These are phyloP conservation scores for Neolamprologus modestus DNA, from an alignment of 2,113 vertebrate species.

Conservation along the genomic window DNA sequence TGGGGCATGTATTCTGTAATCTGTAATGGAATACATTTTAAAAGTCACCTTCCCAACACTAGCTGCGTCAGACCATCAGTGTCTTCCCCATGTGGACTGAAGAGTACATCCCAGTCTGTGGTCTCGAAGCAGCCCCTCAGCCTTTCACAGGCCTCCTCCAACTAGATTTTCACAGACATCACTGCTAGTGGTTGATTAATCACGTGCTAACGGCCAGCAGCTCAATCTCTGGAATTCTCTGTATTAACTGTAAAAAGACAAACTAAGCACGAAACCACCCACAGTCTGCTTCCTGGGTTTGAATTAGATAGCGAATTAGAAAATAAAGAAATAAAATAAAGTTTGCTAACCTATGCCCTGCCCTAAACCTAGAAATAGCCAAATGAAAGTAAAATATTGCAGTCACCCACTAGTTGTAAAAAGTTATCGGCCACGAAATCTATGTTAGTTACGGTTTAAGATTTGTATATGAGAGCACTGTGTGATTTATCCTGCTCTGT, in stretches of 20 bases:
- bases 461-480: neutral
- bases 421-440: fast-evolving
- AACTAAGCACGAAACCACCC: neutral
- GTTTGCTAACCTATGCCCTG: neutral
- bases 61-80: neutral
- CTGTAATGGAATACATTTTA: too few relatives aligned
- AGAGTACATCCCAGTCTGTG: neutral
- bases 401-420: neutral
- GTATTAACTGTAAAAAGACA: neutral
- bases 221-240: neutral
- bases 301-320: neutral
- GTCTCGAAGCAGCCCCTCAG: neutral
- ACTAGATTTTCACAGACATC: neutral
- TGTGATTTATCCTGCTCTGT: neutral
- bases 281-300: neutral
- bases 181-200: neutral
- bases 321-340: neutral
- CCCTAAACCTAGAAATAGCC: neutral
- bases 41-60: too few relatives aligned
- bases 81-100: neutral
- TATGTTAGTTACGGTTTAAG: neutral
- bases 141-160: neutral
- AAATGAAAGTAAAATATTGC: neutral
- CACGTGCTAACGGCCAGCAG: neutral
- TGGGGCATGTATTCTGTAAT: too few relatives aligned